Evolutionary conservation across 2,888 invertebrate species (phyloP).

Genomic region (Lasioglossum villosulum): DNA sequence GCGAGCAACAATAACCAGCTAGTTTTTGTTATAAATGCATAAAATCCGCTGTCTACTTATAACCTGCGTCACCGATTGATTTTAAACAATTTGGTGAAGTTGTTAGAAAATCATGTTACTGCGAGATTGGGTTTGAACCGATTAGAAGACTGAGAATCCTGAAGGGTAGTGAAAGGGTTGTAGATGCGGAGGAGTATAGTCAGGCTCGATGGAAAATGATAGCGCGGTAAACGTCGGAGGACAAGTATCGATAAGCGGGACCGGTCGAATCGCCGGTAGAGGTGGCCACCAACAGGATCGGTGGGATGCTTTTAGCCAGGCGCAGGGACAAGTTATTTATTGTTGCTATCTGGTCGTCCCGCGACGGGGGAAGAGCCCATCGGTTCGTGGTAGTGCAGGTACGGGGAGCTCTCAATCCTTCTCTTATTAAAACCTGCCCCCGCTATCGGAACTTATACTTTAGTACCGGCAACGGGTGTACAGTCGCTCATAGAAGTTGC

Average conservation of each 20-base stretch:
- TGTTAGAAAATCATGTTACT: not conserved
- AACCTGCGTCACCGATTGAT: too few relatives aligned
- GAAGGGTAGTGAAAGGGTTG: not conserved
- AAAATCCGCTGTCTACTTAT: too few relatives aligned
- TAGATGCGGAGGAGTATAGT: not conserved
- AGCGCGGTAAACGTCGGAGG: constrained; percentile 42
- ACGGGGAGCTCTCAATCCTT: constrained; percentile 82
- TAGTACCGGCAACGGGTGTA: constrained; percentile 69
- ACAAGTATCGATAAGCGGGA: constrained; percentile 45
- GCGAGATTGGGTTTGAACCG: not conserved
- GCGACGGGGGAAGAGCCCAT: constrained; percentile 70
- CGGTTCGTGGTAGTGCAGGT: constrained; percentile 70
- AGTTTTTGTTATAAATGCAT: too few relatives aligned
- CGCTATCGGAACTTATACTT: constrained; percentile 80
- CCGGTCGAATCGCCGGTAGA: constrained; percentile 31
- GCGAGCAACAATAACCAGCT: too few relatives aligned
- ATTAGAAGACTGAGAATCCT: not conserved
- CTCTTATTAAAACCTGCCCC: constrained; percentile 84
- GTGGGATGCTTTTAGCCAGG: constrained; percentile 81
- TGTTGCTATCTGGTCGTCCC: constrained; percentile 80
- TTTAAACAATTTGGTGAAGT: not conserved
- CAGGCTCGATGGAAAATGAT: constrained; percentile 31
- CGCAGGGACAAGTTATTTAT: constrained; percentile 82
- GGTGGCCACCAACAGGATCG: constrained; percentile 69
- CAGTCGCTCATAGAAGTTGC: constrained; percentile 75